phyloP scores from a whole-genome alignment of 2,797 vertebrate genomes.

The Thripadectes ignobilis region DNA sequence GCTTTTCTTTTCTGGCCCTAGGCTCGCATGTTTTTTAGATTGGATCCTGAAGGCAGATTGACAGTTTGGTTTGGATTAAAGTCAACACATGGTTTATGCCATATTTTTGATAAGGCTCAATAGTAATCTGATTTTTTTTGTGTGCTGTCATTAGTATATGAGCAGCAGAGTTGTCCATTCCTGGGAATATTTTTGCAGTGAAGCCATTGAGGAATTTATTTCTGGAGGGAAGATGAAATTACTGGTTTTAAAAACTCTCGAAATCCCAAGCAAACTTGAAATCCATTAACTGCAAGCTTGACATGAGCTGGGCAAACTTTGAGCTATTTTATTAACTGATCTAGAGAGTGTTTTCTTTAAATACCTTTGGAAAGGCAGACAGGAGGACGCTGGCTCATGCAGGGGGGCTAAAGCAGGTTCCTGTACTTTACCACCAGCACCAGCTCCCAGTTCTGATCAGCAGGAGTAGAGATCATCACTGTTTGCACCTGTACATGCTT shows the following conservation, averaged over 20 bases:
- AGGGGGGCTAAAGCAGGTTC: not conserved
- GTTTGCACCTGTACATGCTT: fast-evolving
- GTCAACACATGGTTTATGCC: slow-evolving; percentile 19
- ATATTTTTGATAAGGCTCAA: slow-evolving; percentile 45
- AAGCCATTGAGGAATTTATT: slow-evolving; percentile 28
- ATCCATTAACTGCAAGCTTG: not conserved
- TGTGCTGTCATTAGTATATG: not conserved
- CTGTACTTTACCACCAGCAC: not conserved
- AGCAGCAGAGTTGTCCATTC: not conserved
- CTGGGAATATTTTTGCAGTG: not conserved
- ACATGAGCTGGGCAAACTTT: not conserved
- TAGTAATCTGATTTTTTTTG: not conserved
- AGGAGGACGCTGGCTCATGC: not conserved
- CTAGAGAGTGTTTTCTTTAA: not conserved
- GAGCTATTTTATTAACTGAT: not conserved
- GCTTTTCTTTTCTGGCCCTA: slow-evolving; percentile 25
- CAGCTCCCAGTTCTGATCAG: not conserved
- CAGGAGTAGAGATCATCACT: not conserved
- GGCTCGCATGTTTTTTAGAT: not conserved
- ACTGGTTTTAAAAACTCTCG: not conserved
- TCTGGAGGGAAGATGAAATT: slow-evolving; percentile 28
- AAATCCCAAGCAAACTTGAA: not conserved
- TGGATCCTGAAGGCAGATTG: slow-evolving; percentile 35
- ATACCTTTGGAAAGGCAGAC: not conserved
- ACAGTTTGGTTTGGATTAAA: slow-evolving; percentile 50